Evolutionary conservation across 2,113 vertebrate genomes (phyloP).

Genomic region (Corydoras sp.): DNA sequence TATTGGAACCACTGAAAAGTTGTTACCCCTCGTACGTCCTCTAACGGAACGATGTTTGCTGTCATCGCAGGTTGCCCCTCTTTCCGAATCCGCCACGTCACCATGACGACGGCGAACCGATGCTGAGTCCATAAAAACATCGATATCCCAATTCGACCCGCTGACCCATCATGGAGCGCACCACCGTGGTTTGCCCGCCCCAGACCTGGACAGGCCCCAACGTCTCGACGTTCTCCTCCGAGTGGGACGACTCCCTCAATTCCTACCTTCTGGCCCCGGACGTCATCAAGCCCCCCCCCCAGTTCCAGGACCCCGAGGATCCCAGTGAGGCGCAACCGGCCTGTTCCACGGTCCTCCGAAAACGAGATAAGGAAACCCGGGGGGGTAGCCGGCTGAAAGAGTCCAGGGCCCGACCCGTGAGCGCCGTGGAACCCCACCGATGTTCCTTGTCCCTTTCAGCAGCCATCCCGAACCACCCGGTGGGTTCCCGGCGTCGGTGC

Average conservation of each 20-base stretch:
- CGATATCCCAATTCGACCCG: neutral
- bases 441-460: slow-evolving; percentile 62
- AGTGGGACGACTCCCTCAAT: slow-evolving; percentile 42
- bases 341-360: neutral
- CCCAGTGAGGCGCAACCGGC: slow-evolving; percentile 14
- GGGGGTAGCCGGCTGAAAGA: slow-evolving; percentile 25
- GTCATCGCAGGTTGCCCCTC: too few relatives aligned
- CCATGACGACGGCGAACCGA: too few relatives aligned
- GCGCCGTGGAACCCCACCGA: slow-evolving; percentile 38
- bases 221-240: slow-evolving; percentile 54
- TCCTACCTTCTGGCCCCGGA: slow-evolving; percentile 41
- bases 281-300: slow-evolving; percentile 43
- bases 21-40: too few relatives aligned
- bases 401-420: slow-evolving; percentile 30
- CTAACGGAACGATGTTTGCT: too few relatives aligned
- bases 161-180: slow-evolving; percentile 53
- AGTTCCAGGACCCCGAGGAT: slow-evolving; percentile 38
- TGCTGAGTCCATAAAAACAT: too few relatives aligned
- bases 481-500: slow-evolving; percentile 43
- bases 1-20: too few relatives aligned
- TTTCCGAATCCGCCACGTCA: too few relatives aligned
- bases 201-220: slow-evolving; percentile 69
- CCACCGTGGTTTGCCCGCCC: slow-evolving; percentile 52
- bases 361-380: slow-evolving; percentile 15
- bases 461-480: slow-evolving; percentile 56